Conservation (phyloP, 2,797 vertebrate genomes). For the Pseudomugil tenellus region DNA sequence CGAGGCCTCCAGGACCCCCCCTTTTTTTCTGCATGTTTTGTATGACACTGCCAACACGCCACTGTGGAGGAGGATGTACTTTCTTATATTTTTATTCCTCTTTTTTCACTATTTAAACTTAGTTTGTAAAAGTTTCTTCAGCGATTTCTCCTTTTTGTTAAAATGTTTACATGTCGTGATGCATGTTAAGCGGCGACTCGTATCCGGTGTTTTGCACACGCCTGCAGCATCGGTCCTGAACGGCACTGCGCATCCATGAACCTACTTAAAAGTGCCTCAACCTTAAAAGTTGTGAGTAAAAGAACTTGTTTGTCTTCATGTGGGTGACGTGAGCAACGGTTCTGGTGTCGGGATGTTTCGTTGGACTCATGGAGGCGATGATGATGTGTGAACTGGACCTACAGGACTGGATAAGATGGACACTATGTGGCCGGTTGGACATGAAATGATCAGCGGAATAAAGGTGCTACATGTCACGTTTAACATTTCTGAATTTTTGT, state of each 20-base stretch:
- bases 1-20: conserved; percentile 22
- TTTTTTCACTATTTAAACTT: conserved; percentile 64
- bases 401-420: conserved; percentile 14
- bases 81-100: conserved; percentile 28
- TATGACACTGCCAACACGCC: conserved; percentile 22
- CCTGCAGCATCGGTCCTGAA: conserved; percentile 45
- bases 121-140: conserved; percentile 50
- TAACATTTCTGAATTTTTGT: conserved; percentile 16
- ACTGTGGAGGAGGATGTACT: conserved; percentile 1
- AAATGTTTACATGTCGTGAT: conserved; percentile 76
- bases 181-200: conserved; percentile 64
- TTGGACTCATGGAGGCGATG: background rate
- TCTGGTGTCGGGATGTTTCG: conserved; percentile 12
- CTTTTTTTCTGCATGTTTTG: conserved; percentile 21
- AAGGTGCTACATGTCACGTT: conserved; percentile 49
- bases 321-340: conserved; percentile 42
- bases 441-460: conserved; percentile 30
- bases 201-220: conserved; percentile 73
- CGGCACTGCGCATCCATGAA: conserved; percentile 44
- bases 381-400: conserved; percentile 55
- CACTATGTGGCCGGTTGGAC: conserved; percentile 9
- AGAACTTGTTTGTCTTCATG: conserved; percentile 41
- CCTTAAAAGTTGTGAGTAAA: conserved; percentile 23
- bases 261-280: conserved; percentile 69
- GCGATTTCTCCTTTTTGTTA: conserved; percentile 29